Conservation (phyloP, 2,888 invertebrate genomes). For the Lottia scabra region DNA sequence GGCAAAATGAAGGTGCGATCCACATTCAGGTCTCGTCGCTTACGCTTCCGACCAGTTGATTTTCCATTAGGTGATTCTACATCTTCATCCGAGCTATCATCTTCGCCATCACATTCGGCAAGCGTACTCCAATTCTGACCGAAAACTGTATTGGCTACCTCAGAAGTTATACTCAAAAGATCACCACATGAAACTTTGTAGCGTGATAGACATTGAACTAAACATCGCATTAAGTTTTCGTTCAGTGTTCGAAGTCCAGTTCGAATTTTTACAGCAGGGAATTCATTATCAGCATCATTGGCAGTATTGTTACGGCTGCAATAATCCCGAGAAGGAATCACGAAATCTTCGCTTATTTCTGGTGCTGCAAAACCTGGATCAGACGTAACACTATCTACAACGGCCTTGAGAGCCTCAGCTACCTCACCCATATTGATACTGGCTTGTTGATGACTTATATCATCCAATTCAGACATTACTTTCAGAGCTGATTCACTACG, state of each 20-base stretch:
- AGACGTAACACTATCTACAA: neutral
- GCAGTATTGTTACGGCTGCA: neutral
- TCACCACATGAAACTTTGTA: neutral
- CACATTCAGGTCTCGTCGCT: no score
- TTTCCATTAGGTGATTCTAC: no score
- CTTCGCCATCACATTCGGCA: neutral
- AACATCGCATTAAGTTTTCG: neutral
- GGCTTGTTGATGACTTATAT: neutral
- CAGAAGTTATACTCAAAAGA: neutral
- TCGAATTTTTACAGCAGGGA: neutral
- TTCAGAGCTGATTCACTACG: neutral
- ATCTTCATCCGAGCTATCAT: neutral
- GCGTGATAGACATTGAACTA: neutral
- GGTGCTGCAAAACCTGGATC: neutral
- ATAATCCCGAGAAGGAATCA: neutral
- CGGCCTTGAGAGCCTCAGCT: neutral
- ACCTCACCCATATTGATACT: neutral
- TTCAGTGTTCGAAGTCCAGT: neutral
- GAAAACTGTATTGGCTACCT: neutral
- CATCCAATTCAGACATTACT: neutral
- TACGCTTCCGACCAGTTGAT: no score
- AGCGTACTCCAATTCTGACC: neutral
- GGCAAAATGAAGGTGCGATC: no score
- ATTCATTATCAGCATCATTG: neutral
- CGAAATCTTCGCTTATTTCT: no score